Conservation (phyloP, 2,113 vertebrate species). For the Leucopternis melanops region DNA sequence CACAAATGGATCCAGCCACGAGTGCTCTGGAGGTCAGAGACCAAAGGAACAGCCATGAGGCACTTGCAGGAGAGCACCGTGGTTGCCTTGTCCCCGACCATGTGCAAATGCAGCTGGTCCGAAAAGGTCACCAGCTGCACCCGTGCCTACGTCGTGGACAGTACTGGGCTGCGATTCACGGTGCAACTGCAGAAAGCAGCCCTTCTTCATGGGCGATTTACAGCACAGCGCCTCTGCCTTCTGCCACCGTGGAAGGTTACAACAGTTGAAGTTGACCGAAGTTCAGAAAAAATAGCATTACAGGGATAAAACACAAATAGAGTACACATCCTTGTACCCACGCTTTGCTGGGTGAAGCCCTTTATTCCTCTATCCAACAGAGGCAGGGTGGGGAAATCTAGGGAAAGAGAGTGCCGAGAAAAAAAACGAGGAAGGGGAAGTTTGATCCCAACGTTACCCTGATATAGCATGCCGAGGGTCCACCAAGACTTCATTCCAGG, state of each 20-base stretch:
- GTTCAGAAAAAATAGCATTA: neutral
- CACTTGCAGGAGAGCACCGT: fast-evolving
- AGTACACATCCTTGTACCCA: neutral
- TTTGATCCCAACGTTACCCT: neutral
- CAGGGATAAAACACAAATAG: neutral
- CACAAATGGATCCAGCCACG: fast-evolving
- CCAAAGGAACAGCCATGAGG: neutral
- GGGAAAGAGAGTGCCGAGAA: neutral
- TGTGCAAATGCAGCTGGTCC: neutral
- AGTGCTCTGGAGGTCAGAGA: neutral
- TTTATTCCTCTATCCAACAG: neutral
- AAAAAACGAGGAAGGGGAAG: neutral
- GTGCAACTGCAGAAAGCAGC: neutral
- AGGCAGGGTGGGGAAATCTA: neutral
- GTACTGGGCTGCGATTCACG: neutral
- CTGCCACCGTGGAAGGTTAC: neutral
- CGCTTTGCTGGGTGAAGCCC: neutral
- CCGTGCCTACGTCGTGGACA: fast-evolving
- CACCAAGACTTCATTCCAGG: neutral
- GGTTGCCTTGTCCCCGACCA: neutral
- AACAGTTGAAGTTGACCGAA: neutral
- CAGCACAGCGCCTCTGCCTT: neutral
- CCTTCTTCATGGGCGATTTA: fast-evolving
- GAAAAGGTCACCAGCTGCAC: neutral
- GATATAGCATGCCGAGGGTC: fast-evolving